Evolutionary conservation across 2,888 invertebrate genomes (phyloP).

Genomic region (Caenorhabditis sp.): DNA sequence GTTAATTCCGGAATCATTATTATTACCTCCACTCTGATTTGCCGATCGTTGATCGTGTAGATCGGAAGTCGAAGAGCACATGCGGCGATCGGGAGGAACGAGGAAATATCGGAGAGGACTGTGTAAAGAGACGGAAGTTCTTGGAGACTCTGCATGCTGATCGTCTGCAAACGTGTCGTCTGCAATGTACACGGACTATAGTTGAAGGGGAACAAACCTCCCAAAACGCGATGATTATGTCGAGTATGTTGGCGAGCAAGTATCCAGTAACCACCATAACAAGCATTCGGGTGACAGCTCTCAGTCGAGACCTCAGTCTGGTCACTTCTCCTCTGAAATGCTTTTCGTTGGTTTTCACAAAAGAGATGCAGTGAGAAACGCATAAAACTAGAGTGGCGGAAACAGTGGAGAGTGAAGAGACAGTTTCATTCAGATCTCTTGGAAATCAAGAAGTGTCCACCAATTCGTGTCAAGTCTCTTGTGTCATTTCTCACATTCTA

Average conservation of each 20-base stretch:
- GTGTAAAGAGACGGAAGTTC: conserved; percentile 65
- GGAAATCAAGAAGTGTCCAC: conserved; percentile 23
- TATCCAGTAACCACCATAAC: conserved; percentile 75
- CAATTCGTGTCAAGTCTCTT: conserved; percentile 9
- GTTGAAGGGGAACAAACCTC: conserved; percentile 43
- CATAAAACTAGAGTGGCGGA: conserved; percentile 11
- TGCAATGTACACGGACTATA: not conserved
- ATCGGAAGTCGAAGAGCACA: conserved; percentile 73
- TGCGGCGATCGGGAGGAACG: conserved; percentile 74
- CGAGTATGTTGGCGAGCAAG: conserved; percentile 71
- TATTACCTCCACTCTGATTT: conserved; percentile 72
- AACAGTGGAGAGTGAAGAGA: conserved; percentile 28
- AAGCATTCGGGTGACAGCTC: conserved; percentile 75
- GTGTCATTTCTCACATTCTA: not conserved
- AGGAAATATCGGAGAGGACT: conserved; percentile 72
- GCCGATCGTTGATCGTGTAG: conserved; percentile 71
- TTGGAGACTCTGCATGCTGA: conserved; percentile 64
- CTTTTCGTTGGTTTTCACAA: not conserved
- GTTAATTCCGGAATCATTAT: no score
- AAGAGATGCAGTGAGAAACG: not conserved
- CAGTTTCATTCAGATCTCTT: conserved; percentile 15
- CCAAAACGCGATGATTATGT: conserved; percentile 73
- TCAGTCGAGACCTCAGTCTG: conserved; percentile 69
- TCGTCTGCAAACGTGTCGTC: conserved; percentile 43
- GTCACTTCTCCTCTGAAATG: conserved; percentile 72